Conservation (phyloP, 2,797 vertebrate species). For the Atherinosoma microstoma region DNA sequence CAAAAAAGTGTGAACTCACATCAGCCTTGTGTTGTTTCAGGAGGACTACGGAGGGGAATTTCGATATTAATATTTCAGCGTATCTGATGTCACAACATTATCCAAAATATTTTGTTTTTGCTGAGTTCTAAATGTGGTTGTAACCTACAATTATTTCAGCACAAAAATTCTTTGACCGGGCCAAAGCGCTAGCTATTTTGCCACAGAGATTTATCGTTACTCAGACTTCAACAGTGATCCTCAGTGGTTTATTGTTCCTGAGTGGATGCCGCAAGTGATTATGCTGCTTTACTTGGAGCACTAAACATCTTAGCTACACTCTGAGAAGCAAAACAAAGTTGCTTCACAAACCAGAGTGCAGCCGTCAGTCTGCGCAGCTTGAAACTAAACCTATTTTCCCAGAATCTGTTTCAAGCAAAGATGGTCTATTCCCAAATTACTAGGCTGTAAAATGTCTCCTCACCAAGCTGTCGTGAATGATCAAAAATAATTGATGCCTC, state of each 20-base stretch:
- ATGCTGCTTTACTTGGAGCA: constrained; percentile 43
- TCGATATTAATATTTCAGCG: constrained; percentile 18
- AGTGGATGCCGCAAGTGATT: constrained; percentile 64
- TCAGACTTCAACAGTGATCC: constrained; percentile 38
- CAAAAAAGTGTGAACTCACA: constrained; percentile 29
- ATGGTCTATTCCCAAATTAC: constrained; percentile 53
- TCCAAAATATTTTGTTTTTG: constrained; percentile 28
- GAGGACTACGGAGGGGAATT: constrained; percentile 7
- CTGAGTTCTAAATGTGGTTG: constrained; percentile 32
- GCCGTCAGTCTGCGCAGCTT: constrained; percentile 36
- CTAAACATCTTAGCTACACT: constrained; percentile 61
- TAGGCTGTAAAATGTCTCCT: constrained; percentile 51
- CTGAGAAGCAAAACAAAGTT: constrained; percentile 53
- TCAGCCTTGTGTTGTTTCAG: constrained; percentile 47
- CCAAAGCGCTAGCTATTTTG: constrained; percentile 32
- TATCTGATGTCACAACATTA: constrained; percentile 32
- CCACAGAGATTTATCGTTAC: constrained; percentile 52
- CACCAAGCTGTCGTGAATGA: constrained; percentile 57
- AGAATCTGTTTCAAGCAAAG: constrained; percentile 54
- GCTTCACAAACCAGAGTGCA: constrained; percentile 52
- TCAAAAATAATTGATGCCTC: constrained; percentile 40
- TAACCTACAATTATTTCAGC: constrained; percentile 53
- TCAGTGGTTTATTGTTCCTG: constrained; percentile 64
- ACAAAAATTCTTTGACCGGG: constrained; percentile 55
- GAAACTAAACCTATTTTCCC: constrained; percentile 46